Evolutionary conservation across 2,113 vertebrate species (phyloP).

Genomic region (Arizona elegans): DNA sequence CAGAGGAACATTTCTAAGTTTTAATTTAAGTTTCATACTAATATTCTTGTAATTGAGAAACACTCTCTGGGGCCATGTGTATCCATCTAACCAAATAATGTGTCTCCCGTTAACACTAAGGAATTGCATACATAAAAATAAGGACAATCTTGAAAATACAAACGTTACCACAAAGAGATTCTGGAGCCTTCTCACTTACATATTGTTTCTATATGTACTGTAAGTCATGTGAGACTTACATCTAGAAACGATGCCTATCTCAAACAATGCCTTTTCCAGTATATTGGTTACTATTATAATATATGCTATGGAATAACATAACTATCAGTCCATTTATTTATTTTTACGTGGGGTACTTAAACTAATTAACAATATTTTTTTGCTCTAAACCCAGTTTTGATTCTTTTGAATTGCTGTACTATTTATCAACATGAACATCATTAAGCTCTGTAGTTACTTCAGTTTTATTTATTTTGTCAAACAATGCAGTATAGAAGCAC

Average conservation of each 20-base stretch:
- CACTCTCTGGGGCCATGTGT: slow-evolving; percentile 61
- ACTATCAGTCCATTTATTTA: neutral
- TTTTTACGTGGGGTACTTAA: neutral
- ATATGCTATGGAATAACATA: neutral
- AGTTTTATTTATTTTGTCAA: neutral
- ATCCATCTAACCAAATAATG: slow-evolving; percentile 46
- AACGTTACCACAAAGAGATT: neutral
- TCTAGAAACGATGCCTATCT: neutral
- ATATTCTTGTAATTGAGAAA: slow-evolving; percentile 51
- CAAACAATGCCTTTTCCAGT: neutral
- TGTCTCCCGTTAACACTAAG: neutral
- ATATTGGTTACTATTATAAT: neutral
- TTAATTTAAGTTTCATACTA: slow-evolving; percentile 57
- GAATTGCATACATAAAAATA: slow-evolving; percentile 14
- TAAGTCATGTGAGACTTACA: neutral
- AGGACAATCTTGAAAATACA: neutral
- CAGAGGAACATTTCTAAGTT: slow-evolving; percentile 52
- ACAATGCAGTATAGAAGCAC: slow-evolving; percentile 13
- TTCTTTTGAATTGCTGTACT: neutral
- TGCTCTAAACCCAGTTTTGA: neutral
- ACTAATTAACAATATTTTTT: neutral
- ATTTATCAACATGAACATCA: neutral
- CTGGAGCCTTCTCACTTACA: neutral
- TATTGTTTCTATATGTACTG: too few species aligned
- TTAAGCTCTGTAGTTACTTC: neutral